Percentiles rank a stretch among this genome's conserved stretches.
Evolutionary conservation across 1,140 invertebrate genomes (phyloP).

Genomic region (Ericerus pela): DNA sequence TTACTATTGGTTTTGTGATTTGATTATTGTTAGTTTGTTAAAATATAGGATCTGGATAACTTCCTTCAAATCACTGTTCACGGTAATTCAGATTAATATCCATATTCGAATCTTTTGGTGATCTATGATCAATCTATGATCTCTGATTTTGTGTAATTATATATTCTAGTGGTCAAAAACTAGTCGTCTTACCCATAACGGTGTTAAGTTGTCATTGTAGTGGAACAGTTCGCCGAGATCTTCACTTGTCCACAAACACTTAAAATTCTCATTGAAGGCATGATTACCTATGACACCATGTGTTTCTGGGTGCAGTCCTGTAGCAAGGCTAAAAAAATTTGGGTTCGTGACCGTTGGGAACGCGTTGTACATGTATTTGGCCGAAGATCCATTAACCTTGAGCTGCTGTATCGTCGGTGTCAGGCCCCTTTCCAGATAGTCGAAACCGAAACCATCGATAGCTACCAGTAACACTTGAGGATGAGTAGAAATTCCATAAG

Average conservation of each 20-base stretch:
- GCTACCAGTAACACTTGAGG: slow-evolving; percentile 42
- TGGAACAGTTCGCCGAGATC: slow-evolving; percentile 34
- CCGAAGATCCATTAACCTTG: slow-evolving; percentile 38
- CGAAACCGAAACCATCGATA: slow-evolving; percentile 53
- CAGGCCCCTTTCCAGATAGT: slow-evolving; percentile 45
- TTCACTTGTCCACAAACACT: slow-evolving; percentile 32
- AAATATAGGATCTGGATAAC: too few relatives aligned
- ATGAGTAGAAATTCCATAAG: slow-evolving; percentile 5
- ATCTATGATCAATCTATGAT: too few relatives aligned
- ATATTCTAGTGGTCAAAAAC: too few relatives aligned
- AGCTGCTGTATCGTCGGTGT: slow-evolving; percentile 41
- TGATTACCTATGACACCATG: slow-evolving; percentile 56
- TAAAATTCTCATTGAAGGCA: slow-evolving; percentile 41
- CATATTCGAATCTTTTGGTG: too few relatives aligned
- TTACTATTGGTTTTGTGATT: too few relatives aligned
- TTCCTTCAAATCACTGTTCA: too few relatives aligned
- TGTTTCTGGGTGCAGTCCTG: slow-evolving; percentile 52
- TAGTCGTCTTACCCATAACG: slow-evolving; percentile 45
- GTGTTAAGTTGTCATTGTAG: slow-evolving; percentile 36
- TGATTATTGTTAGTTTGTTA: too few relatives aligned
- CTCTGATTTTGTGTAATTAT: too few relatives aligned
- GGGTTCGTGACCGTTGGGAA: slow-evolving; percentile 64
- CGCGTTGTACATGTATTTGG: slow-evolving; percentile 47
- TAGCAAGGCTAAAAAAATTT: slow-evolving; percentile 62
- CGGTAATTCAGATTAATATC: too few relatives aligned